Evolutionary conservation across 2,797 vertebrate genomes (phyloP).

Genomic region (Poeciliopsis gracilis): DNA sequence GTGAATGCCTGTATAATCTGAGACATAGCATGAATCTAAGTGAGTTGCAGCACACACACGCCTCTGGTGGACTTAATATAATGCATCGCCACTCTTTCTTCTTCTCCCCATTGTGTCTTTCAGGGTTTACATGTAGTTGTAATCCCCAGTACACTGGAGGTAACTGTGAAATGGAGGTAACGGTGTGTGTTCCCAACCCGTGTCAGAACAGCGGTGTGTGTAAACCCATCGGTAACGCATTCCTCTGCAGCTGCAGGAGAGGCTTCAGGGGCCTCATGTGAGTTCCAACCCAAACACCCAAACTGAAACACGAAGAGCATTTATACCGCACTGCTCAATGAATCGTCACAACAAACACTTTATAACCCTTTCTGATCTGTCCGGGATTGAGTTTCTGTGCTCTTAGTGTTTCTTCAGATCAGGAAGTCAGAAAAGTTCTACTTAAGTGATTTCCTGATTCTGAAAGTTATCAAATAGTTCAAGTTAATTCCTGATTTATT

Average conservation of each 20-base stretch:
- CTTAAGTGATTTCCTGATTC: neutral
- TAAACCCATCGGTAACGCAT: conserved; percentile 90
- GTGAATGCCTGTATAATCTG: neutral
- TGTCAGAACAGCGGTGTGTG: conserved; percentile 92
- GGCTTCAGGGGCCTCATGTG: conserved; percentile 93
- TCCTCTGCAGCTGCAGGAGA: conserved; percentile 92
- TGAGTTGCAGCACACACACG: neutral
- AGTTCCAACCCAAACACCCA: conserved; percentile 70
- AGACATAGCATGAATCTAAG: neutral
- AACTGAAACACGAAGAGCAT: neutral
- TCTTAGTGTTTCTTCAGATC: neutral
- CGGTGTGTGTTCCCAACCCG: conserved; percentile 93
- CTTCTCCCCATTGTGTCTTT: conserved; percentile 4
- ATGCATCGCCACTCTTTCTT: neutral
- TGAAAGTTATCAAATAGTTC: neutral
- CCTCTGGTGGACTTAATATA: neutral
- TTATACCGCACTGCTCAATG: neutral
- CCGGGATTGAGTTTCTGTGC: neutral
- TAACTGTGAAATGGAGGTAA: conserved; percentile 94
- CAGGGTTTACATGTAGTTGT: conserved; percentile 94
- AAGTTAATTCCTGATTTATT: neutral
- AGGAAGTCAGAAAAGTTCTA: neutral
- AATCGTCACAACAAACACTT: neutral
- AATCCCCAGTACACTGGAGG: conserved; percentile 90
- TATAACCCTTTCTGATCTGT: neutral